A percentile compares a stretch with the other conserved stretches of the same genome.
These are phyloP conservation scores for Stichopus chloronotus DNA, from an alignment of 35 echinoderm and acorn worm genomes.

Conservation along the genomic window DNA sequence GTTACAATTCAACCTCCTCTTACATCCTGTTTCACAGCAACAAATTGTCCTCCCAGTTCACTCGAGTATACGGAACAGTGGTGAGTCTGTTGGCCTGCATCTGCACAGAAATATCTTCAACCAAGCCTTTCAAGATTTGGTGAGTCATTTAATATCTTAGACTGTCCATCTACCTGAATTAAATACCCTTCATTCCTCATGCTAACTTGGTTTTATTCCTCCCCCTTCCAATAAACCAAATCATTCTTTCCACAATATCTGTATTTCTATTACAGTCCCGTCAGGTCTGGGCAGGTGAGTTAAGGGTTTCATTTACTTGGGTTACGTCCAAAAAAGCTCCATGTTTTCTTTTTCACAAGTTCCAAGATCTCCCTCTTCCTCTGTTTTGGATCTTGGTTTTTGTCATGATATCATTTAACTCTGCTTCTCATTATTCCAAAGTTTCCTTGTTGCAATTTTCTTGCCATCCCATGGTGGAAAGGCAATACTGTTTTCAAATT, in stretches of 20 bases:
- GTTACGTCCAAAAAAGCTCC: neutral
- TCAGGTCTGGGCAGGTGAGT: neutral
- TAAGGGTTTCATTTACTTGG: neutral
- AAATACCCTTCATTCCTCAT: neutral
- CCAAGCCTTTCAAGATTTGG: conserved; percentile 44
- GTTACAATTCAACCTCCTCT: neutral
- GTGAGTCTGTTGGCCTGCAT: conserved; percentile 31
- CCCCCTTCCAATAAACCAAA: neutral
- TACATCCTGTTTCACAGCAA: conserved; percentile 18
- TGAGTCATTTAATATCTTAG: neutral
- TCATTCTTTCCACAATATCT: neutral
- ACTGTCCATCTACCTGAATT: neutral
- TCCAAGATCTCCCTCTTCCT: too few species aligned
- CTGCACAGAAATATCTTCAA: conserved; percentile 42
- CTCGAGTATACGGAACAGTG: conserved; percentile 35
- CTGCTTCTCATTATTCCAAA: too few species aligned
- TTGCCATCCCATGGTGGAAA: too few species aligned
- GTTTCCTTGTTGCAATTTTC: too few species aligned
- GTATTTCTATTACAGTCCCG: neutral
- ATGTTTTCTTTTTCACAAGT: too few species aligned
- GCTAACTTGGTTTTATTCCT: neutral
- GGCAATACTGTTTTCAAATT: too few species aligned
- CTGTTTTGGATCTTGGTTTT: too few species aligned
- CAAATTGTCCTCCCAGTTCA: conserved; percentile 34
- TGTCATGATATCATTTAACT: too few species aligned